phyloP scores from a whole-genome alignment of 2,888 invertebrate species.

The Ophion ellenae region DNA sequence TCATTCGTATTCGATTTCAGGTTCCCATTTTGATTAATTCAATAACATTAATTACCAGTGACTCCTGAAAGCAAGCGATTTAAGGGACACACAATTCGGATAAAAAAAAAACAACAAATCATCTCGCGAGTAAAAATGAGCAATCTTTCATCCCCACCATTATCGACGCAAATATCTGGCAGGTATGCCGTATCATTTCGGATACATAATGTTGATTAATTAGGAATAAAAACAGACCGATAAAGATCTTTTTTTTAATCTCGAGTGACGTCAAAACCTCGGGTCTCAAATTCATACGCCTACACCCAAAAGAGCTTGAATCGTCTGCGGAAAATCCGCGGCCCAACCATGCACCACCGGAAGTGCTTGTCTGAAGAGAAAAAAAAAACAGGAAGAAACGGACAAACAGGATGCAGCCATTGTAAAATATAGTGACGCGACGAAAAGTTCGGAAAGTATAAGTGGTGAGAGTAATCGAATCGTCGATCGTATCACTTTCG shows the following conservation, averaged over 20 bases:
- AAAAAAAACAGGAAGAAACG: background rate
- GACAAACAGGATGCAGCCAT: conserved; percentile 30
- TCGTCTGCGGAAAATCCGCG: background rate
- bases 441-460: conserved; percentile 48
- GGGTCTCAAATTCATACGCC: background rate
- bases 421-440: conserved; percentile 50
- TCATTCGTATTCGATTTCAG: no score
- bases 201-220: background rate
- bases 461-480: conserved; percentile 51
- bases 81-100: no score
- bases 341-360: conserved; percentile 1
- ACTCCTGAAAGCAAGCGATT: no score
- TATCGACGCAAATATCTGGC: no score
- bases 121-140: background rate
- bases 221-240: background rate
- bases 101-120: background rate
- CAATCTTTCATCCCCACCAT: background rate
- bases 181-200: no score
- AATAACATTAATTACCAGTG: no score
- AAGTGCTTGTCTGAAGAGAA: conserved; percentile 2
- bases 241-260: background rate
- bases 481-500: conserved; percentile 52
- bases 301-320: background rate
- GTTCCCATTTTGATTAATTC: no score
- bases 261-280: conserved; percentile 9